Base-by-base conservation (phyloP, 2,888 invertebrate species). In the Cyclophora punctaria region DNA sequence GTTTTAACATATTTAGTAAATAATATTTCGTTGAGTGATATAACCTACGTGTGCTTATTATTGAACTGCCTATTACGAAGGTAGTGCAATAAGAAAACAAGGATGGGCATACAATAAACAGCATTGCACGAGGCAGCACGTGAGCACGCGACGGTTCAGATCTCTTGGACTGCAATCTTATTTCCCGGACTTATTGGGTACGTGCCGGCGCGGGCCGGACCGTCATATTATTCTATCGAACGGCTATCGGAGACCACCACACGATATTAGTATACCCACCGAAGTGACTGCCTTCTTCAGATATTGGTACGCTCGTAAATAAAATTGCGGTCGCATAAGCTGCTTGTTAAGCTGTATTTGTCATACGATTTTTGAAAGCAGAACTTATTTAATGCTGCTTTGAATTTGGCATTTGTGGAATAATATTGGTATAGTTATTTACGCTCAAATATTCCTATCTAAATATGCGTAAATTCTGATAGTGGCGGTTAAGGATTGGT, bases 141-240 rank as follows among this genome's bases (percentile, higher is more conserved):
- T 37, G 37, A 37, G 37, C 79, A 78, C 78, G 80, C 75, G 69
- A 33, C 71, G 69, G 65, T 66, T 71, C 62, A 64, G 63, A 60
- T 69, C 70, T 69, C 69, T 75, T 34, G 6, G 71, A 70, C 71
- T 77, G 81, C 84, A 83, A 84, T 85, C 83, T 84, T 84, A 86
- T 86, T 86, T 83, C 72, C 74, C 77, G 79, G 79, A 83, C 81
- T 87, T 88, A 88, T 88, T 88, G 87, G 86, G 83, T 87, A 88
- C 87, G 87, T 88, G 87, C 84, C 80, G 73, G 70, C 73, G 75
- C 48, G 40, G 48, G 49, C 45, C 43, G 68, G 71, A 77, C 78
- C 79, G 82, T 84, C 87, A 85, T 87, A 87, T 87, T 87, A 87
- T 86, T 85, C 87, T 82, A 87, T 85, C 83, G 82, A 75, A 72